phyloP scores from a whole-genome alignment of 2,113 vertebrate genomes.

The Anthoscopus minutus region DNA sequence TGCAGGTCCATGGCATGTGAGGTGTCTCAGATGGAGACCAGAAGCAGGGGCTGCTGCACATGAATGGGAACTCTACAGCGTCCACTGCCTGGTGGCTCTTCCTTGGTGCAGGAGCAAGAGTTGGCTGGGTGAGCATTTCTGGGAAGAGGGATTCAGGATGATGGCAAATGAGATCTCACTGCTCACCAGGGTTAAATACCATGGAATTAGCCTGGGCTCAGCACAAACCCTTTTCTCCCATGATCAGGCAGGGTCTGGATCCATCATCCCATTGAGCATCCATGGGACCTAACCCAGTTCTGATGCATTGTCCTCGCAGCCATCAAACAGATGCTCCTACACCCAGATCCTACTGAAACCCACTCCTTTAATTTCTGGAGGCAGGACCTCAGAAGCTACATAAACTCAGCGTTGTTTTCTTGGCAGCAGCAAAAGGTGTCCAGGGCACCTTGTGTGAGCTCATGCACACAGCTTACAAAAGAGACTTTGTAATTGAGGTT shows the following conservation, averaged over 20 bases:
- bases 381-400: background rate
- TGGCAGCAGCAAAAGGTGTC: background rate
- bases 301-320: background rate
- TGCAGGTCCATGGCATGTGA: fast-evolving
- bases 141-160: background rate
- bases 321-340: background rate
- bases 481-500: conserved; percentile 52
- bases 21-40: background rate
- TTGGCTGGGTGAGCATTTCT: background rate
- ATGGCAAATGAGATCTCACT: background rate
- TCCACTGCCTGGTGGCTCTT: background rate
- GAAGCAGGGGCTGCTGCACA: background rate
- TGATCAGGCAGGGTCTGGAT: background rate
- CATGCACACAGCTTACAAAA: background rate
- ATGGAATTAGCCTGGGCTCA: background rate
- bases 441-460: background rate
- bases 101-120: fast-evolving
- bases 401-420: background rate
- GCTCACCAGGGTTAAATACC: background rate
- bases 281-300: background rate
- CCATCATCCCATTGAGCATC: background rate
- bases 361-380: background rate
- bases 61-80: fast-evolving
- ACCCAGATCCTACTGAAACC: background rate
- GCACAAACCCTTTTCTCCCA: background rate